Conservation (phyloP, 2,113 vertebrate species). For the Ciconia boyciana region DNA sequence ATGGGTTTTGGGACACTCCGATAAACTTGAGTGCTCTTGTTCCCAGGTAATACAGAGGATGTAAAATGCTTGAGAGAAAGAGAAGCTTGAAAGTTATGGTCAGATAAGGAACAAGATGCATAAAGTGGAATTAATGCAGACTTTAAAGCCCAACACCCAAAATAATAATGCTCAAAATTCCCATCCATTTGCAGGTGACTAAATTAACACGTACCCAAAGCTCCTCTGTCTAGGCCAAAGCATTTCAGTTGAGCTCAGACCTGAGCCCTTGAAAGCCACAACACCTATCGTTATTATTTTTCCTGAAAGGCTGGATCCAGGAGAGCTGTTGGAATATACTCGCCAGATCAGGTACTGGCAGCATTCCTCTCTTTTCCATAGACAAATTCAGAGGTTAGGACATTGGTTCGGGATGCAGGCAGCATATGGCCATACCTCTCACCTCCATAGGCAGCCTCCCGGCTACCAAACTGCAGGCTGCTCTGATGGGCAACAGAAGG, state of each 20-base stretch:
- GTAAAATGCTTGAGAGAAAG: not conserved
- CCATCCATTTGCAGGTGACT: too few relatives aligned
- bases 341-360: too few relatives aligned
- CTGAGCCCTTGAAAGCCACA: not conserved
- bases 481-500: not conserved
- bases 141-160: not conserved
- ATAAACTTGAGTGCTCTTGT: too few relatives aligned
- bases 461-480: not conserved
- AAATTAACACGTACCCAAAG: not conserved
- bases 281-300: not conserved
- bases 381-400: not conserved
- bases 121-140: accelerated
- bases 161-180: accelerated
- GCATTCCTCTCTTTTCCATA: not conserved
- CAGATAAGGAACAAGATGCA: not conserved
- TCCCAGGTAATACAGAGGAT: too few relatives aligned
- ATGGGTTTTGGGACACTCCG: accelerated
- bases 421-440: not conserved
- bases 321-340: not conserved
- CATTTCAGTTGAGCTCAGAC: accelerated
- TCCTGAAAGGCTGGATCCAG: not conserved
- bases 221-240: too few relatives aligned
- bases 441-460: not conserved
- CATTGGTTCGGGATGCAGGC: accelerated
- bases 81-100: not conserved